phyloP scores from a whole-genome alignment of 2,888 invertebrate species.

The Disparrhopalites patrizii region DNA sequence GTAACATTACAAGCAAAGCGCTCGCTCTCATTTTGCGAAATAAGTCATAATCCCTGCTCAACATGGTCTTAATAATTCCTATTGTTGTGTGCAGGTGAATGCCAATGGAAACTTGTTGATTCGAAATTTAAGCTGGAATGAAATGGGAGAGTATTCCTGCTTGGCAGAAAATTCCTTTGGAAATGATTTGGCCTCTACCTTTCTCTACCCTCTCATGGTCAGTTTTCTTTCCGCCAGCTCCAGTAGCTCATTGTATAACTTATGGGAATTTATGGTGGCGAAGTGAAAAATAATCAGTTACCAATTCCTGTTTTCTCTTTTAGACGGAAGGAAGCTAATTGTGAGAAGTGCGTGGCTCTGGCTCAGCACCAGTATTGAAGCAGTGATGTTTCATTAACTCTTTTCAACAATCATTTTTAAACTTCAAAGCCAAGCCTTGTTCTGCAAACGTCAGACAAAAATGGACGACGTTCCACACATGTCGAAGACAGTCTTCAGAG shows the following conservation, averaged over 20 bases:
- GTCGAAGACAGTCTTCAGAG: too few relatives aligned
- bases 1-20: too few relatives aligned
- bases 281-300: too few relatives aligned
- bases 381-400: too few relatives aligned
- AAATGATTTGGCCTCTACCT: slow-evolving; percentile 43
- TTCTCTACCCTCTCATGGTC: slow-evolving; percentile 46
- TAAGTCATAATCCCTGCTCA: neutral
- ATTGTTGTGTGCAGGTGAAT: slow-evolving; percentile 41
- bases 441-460: too few relatives aligned
- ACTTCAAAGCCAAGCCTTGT: too few relatives aligned
- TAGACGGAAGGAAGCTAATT: slow-evolving; percentile 33
- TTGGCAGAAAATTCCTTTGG: slow-evolving; percentile 49
- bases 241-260: neutral
- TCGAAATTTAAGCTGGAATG: slow-evolving; percentile 51
- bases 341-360: slow-evolving; percentile 46
- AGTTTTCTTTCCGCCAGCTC: slow-evolving; percentile 9
- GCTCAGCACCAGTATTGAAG: too few relatives aligned
- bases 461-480: too few relatives aligned
- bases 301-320: slow-evolving; percentile 10
- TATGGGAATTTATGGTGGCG: neutral
- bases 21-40: too few relatives aligned
- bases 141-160: slow-evolving; percentile 54
- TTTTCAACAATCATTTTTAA: too few relatives aligned
- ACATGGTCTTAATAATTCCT: neutral
- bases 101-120: slow-evolving; percentile 55